phyloP scores from a whole-genome alignment of 2,797 vertebrate genomes.

The Hozukius guyotensis region DNA sequence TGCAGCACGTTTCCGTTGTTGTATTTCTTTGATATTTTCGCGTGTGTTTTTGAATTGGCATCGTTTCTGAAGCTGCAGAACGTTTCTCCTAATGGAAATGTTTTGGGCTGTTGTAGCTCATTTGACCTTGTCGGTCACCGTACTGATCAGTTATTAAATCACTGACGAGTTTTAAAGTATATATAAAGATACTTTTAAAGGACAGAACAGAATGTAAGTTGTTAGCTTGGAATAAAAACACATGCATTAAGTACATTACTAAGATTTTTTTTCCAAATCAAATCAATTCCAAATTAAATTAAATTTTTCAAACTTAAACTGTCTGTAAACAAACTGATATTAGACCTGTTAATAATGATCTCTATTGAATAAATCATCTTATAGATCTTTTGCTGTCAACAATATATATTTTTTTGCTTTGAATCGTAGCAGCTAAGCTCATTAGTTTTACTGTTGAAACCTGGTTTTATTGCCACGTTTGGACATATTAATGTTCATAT shows the following conservation, averaged over 20 bases:
- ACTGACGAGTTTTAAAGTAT: background rate
- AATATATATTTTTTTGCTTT: background rate
- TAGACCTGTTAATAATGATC: background rate
- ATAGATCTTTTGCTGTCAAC: background rate
- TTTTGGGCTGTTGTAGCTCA: background rate
- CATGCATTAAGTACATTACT: background rate
- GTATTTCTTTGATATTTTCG: background rate
- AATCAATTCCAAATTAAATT: background rate
- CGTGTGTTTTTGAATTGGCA: accelerated
- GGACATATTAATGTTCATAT: background rate
- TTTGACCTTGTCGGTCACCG: background rate
- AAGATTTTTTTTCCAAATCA: background rate
- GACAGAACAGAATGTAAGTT: background rate
- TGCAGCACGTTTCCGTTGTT: background rate
- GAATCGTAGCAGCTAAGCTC: background rate
- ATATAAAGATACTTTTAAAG: too few relatives aligned
- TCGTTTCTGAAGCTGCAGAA: background rate
- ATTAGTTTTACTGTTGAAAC: background rate
- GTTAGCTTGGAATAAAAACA: too few relatives aligned
- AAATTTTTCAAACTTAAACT: background rate
- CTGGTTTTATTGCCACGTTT: conserved; percentile 5
- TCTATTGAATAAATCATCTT: background rate
- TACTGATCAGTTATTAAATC: background rate
- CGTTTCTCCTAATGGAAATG: background rate
- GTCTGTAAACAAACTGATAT: background rate